Percentiles rank a stretch among this genome's conserved stretches.
These are phyloP conservation scores for Geodia barretti DNA, from an alignment of 37 sponge, comb jelly and placozoan species.

Conservation along the genomic window DNA sequence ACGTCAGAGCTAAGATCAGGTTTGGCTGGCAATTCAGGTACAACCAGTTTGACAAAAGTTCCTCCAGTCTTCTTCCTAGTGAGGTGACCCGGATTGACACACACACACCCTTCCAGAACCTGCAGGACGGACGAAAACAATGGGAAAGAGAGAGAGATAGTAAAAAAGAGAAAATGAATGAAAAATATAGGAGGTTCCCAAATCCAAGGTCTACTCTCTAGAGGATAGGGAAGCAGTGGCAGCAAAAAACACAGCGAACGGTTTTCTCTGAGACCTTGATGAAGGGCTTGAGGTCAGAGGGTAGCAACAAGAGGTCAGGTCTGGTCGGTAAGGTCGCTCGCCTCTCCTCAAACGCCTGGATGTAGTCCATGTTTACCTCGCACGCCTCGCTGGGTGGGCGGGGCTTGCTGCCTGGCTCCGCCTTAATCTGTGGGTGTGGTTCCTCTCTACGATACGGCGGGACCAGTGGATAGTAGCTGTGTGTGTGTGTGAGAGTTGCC, in stretches of 20 bases:
- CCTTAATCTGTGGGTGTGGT: neutral
- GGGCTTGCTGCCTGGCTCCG: neutral
- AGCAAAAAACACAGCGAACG: neutral
- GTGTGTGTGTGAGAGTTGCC: neutral
- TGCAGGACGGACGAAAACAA: constrained; percentile 24
- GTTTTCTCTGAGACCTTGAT: constrained; percentile 62
- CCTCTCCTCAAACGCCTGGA: constrained; percentile 32
- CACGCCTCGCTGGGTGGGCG: neutral
- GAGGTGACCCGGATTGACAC: constrained; percentile 74
- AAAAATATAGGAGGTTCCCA: neutral
- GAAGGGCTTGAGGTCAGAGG: constrained; percentile 81
- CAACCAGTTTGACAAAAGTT: constrained; percentile 54
- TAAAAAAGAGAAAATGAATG: constrained; percentile 1
- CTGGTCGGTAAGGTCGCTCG: constrained; percentile 31
- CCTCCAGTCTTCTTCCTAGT: constrained; percentile 65
- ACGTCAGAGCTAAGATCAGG: constrained; percentile 24
- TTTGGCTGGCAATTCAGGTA: constrained; percentile 8
- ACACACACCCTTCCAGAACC: constrained; percentile 61
- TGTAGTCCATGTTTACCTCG: constrained; percentile 50
- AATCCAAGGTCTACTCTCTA: too few relatives aligned
- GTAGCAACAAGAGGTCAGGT: constrained; percentile 72
- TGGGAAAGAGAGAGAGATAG: constrained; percentile 26
- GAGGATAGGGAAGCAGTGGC: too few relatives aligned
- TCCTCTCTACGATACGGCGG: constrained; percentile 40
- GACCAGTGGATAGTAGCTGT: constrained; percentile 61